Conservation (phyloP, 2,113 vertebrate species). For the Antennarius striatus region DNA sequence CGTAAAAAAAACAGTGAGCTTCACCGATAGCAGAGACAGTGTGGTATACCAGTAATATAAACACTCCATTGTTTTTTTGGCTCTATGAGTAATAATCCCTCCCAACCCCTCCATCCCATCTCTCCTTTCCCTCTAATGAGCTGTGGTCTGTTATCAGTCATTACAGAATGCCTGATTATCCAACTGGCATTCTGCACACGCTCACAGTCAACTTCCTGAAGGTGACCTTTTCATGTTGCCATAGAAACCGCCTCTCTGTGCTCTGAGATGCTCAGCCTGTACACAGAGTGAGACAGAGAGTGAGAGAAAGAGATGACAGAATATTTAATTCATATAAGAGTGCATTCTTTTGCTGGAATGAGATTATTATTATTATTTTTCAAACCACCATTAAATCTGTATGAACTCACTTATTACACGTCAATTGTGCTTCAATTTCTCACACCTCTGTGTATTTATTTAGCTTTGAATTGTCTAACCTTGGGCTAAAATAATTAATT, state of each 20-base stretch:
- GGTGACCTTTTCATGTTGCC: constrained; percentile 85
- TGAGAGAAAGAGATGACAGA: constrained; percentile 48
- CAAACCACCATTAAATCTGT: constrained; percentile 19
- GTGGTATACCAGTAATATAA: constrained; percentile 35
- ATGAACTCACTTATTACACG: constrained; percentile 4
- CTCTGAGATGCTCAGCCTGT: constrained; percentile 53
- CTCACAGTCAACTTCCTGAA: constrained; percentile 80
- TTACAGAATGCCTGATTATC: constrained; percentile 83
- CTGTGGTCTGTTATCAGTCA: constrained; percentile 76
- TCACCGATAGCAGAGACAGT: constrained; percentile 8
- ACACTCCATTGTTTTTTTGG: constrained; percentile 56
- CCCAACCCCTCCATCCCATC: constrained; percentile 15
- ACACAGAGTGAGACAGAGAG: constrained; percentile 44
- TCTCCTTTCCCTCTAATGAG: constrained; percentile 72
- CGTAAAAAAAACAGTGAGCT: constrained; percentile 10
- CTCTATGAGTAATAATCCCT: constrained; percentile 58
- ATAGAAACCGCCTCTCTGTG: constrained; percentile 80
- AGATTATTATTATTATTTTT: constrained; percentile 36
- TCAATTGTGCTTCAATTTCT: constrained; percentile 1
- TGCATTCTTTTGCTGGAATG: constrained; percentile 46
- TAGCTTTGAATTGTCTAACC: background rate
- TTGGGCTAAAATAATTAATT: no score
- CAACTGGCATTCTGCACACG: constrained; percentile 74
- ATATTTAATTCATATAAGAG: constrained; percentile 54
- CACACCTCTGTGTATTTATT: background rate